phyloP scores from a whole-genome alignment of 2,888 invertebrate species.

The Brachyopa scutellaris region DNA sequence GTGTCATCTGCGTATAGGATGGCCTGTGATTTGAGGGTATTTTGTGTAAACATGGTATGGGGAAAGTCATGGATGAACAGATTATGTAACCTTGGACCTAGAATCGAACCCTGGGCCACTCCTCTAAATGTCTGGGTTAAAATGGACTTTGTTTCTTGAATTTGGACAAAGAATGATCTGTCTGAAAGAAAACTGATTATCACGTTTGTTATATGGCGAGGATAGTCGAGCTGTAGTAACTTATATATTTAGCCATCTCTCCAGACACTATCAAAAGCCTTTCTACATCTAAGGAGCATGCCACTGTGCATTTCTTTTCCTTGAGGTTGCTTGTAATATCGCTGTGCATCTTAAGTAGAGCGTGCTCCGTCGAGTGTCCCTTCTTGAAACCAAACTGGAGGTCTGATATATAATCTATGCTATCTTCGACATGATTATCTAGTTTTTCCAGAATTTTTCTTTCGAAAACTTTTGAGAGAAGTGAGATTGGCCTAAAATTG shows the following conservation, averaged over 20 bases:
- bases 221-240: too few species aligned
- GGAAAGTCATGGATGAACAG: constrained; percentile 52
- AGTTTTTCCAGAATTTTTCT: constrained; percentile 35
- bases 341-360: constrained; percentile 48
- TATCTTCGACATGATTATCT: too few species aligned
- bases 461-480: constrained; percentile 18
- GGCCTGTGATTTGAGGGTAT: background rate
- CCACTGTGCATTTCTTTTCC: constrained; percentile 33
- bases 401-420: constrained; percentile 23
- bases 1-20: constrained; percentile 60
- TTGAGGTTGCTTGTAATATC: constrained; percentile 33
- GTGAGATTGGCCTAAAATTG: constrained; percentile 22
- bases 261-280: constrained; percentile 36
- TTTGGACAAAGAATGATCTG: constrained; percentile 10
- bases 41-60: background rate
- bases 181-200: constrained; percentile 26
- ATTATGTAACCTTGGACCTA: constrained; percentile 19
- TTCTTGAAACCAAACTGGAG: constrained; percentile 46
- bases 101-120: constrained; percentile 32
- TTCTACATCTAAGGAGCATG: constrained; percentile 37
- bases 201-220: background rate
- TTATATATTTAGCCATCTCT: constrained; percentile 3
- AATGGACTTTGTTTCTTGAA: background rate
- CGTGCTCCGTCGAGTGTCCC: constrained; percentile 34
- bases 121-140: background rate